phyloP scores from a whole-genome alignment of 2,888 invertebrate genomes.

The Poecilus cupreus region DNA sequence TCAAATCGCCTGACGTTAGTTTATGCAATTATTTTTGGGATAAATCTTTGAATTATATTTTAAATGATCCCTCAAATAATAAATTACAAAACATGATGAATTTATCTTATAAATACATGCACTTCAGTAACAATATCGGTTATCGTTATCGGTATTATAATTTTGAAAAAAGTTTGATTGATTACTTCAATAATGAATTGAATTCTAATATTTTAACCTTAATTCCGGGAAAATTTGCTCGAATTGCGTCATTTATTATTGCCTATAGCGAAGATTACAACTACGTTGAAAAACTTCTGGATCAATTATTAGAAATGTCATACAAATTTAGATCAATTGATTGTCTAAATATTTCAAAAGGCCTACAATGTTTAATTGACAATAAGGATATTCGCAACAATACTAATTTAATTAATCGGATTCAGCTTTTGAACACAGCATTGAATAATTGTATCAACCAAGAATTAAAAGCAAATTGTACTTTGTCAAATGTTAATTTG shows the following conservation, averaged over 20 bases:
- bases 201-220: conserved; percentile 68
- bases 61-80: conserved; percentile 65
- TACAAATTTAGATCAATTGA: conserved; percentile 71
- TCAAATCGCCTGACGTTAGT: conserved; percentile 73
- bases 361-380: conserved; percentile 71
- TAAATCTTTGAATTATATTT: conserved; percentile 69
- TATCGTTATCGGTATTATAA: conserved; percentile 73
- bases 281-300: conserved; percentile 69
- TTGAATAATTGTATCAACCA: conserved; percentile 69
- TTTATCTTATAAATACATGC: conserved; percentile 74
- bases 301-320: conserved; percentile 70
- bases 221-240: conserved; percentile 71
- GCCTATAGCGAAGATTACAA: conserved; percentile 70
- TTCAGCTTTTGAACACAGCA: conserved; percentile 60
- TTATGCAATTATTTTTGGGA: conserved; percentile 74
- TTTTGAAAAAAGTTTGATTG: conserved; percentile 72
- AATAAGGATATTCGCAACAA: conserved; percentile 64
- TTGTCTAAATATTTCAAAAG: conserved; percentile 72
- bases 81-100: conserved; percentile 68
- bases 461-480: conserved; percentile 65
- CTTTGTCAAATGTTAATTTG: conserved; percentile 61
- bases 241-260: conserved; percentile 72
- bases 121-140: conserved; percentile 75
- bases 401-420: conserved; percentile 57
- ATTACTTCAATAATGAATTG: conserved; percentile 68